Evolutionary conservation across 2,113 vertebrate species (phyloP).

Genomic region (Brienomyrus longianalis): DNA sequence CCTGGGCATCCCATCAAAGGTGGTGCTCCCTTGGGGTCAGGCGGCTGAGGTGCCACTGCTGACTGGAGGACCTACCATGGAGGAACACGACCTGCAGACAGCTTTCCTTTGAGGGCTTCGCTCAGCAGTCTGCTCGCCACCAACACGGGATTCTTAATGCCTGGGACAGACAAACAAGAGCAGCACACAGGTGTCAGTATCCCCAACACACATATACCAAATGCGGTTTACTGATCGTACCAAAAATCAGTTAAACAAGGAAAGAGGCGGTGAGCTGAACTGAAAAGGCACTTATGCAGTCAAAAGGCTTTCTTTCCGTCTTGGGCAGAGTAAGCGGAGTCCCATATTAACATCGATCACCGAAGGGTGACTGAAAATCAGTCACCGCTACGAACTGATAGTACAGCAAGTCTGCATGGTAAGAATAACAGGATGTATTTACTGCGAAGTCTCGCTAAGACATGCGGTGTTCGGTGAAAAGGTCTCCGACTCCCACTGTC

Average conservation of each 20-base stretch:
- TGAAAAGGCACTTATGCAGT: background rate
- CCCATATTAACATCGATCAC: background rate
- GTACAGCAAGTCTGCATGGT: background rate
- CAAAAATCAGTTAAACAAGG: background rate
- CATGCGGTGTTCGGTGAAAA: background rate
- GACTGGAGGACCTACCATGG: constrained; percentile 80
- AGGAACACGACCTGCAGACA: constrained; percentile 95
- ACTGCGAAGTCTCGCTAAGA: background rate
- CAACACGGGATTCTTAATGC: constrained; percentile 94
- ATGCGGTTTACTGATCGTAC: background rate
- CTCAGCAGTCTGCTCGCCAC: constrained; percentile 89
- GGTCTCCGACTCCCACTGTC: background rate
- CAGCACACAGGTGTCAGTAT: background rate
- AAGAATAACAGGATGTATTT: background rate
- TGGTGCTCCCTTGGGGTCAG: background rate
- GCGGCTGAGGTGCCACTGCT: constrained; percentile 39
- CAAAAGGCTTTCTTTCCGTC: background rate
- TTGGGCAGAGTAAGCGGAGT: background rate
- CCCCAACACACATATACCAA: background rate
- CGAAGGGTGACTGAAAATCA: background rate
- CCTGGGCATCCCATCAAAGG: background rate
- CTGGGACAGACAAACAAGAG: constrained; percentile 48
- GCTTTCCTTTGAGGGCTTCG: constrained; percentile 97
- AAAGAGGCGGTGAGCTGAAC: background rate
- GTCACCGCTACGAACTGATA: background rate